Evolutionary conservation across 2,797 vertebrate genomes (phyloP).

Genomic region (Dromococcyx pavoninus): DNA sequence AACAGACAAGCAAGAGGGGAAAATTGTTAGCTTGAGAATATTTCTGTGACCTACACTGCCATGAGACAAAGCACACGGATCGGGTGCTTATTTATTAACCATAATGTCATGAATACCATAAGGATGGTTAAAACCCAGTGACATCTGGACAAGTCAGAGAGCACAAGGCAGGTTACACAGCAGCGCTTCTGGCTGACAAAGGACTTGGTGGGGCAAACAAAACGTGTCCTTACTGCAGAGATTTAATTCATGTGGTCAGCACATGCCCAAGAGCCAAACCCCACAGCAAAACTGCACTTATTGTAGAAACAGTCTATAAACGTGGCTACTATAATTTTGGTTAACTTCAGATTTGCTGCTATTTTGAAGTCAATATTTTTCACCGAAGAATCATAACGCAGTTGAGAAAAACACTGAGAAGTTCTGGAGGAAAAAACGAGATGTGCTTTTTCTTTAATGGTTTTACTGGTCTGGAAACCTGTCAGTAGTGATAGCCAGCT

Average conservation of each 20-base stretch:
- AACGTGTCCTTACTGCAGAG: background rate
- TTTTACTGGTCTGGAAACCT: background rate
- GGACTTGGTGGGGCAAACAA: background rate
- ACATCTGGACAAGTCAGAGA: background rate
- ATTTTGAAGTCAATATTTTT: background rate
- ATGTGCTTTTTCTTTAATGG: background rate
- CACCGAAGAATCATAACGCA: background rate
- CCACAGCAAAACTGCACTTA: background rate
- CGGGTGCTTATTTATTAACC: background rate
- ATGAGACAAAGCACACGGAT: background rate
- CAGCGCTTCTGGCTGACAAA: background rate
- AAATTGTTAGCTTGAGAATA: background rate
- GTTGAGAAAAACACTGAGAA: background rate
- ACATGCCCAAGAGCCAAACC: background rate
- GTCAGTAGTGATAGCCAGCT: background rate
- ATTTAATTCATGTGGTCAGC: background rate
- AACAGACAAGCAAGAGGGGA: background rate
- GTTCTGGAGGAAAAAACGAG: background rate
- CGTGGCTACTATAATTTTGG: background rate
- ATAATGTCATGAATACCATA: fast-evolving
- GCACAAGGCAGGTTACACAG: background rate
- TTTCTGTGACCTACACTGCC: background rate
- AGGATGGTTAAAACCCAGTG: background rate
- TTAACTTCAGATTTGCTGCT: background rate
- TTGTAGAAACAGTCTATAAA: background rate